Percentiles rank a stretch among this genome's conserved stretches.
These are phyloP conservation scores for Telenomus remus DNA, from an alignment of 1,140 invertebrate genomes.

Conservation along the genomic window DNA sequence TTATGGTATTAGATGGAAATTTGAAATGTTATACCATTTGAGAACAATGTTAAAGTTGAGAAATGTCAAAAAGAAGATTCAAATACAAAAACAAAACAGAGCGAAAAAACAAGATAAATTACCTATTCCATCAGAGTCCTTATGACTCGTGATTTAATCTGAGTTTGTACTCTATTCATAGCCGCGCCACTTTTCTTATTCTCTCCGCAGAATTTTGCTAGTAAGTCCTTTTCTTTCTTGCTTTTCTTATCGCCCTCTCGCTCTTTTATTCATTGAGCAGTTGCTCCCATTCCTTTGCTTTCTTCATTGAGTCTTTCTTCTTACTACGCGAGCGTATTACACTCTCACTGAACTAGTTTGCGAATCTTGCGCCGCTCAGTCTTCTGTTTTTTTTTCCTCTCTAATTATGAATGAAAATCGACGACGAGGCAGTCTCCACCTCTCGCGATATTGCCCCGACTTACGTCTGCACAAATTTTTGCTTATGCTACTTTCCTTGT, in stretches of 20 bases:
- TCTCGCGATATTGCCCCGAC: conserved; percentile 28
- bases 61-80: too few species aligned
- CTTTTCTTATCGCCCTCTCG: conserved; percentile 59
- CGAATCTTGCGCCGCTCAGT: conserved; percentile 57
- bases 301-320: conserved; percentile 77
- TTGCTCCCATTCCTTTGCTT: conserved; percentile 63
- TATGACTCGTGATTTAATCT: conserved; percentile 69
- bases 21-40: too few species aligned
- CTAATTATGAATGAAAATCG: conserved; percentile 76
- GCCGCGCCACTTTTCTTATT: conserved; percentile 33
- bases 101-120: background rate
- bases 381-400: conserved; percentile 63
- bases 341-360: conserved; percentile 62
- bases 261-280: conserved; percentile 75
- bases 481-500: conserved; percentile 15
- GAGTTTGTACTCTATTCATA: conserved; percentile 38
- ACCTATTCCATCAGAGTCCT: conserved; percentile 71
- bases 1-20: too few species aligned
- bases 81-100: background rate
- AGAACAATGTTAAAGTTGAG: too few species aligned
- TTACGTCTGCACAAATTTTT: conserved; percentile 30
- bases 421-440: conserved; percentile 49
- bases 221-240: conserved; percentile 60
- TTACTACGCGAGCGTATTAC: conserved; percentile 72
- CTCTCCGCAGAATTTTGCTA: conserved; percentile 46